Percentiles rank a stretch among this genome's conserved stretches.
Conservation (phyloP, 2,797 vertebrate species). For the Psittacula echo region DNA sequence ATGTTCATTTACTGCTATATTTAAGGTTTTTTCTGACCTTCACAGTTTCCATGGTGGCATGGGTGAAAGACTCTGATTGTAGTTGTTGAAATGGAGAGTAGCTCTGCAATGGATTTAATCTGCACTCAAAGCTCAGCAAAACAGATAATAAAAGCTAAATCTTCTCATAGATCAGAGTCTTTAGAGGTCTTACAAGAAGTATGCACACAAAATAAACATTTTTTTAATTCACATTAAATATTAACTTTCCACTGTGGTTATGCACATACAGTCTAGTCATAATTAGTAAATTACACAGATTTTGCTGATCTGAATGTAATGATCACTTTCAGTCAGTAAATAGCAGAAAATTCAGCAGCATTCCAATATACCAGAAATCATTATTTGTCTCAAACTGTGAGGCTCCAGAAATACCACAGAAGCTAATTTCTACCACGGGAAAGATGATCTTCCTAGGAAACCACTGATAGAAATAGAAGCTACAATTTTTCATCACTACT, state of each 20-base stretch:
- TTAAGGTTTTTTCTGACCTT: background rate
- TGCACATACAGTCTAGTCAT: background rate
- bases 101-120: background rate
- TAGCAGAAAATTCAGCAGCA: background rate
- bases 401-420: background rate
- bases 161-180: background rate
- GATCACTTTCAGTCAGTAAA: conserved; percentile 12
- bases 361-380: background rate
- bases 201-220: background rate
- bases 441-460: conserved; percentile 43
- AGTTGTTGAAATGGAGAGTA: background rate
- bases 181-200: background rate
- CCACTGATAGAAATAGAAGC: conserved; percentile 39
- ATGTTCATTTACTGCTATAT: background rate
- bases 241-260: background rate
- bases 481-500: background rate
- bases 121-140: background rate
- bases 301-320: conserved; percentile 22
- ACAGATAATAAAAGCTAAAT: background rate
- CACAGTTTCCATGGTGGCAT: background rate
- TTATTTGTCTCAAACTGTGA: conserved; percentile 8
- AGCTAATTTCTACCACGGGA: conserved; percentile 32
- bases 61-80: background rate
- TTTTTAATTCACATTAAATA: background rate
- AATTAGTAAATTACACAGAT: conserved; percentile 13